Conservation (phyloP, 2,113 vertebrate genomes). For the Laterallus jamaicensis region DNA sequence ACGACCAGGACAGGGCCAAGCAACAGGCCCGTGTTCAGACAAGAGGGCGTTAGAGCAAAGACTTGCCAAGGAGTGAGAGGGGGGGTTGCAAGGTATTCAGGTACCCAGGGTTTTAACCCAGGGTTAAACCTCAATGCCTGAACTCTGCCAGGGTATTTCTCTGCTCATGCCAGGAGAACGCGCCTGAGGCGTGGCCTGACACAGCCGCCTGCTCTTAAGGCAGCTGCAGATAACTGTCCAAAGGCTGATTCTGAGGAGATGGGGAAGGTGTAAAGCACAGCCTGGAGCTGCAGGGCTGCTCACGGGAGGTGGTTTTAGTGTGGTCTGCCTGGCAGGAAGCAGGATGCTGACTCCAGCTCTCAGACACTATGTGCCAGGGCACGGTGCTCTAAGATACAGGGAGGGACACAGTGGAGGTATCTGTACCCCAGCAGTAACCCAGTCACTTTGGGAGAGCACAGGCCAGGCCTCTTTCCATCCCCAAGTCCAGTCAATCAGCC, state of each 20-base stretch:
- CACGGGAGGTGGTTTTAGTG: not conserved
- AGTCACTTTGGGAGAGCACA: not conserved
- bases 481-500: not conserved
- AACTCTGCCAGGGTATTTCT: not conserved
- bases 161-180: not conserved
- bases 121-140: not conserved
- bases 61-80: not conserved
- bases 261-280: not conserved
- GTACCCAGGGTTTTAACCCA: not conserved
- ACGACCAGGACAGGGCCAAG: not conserved
- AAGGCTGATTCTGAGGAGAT: not conserved
- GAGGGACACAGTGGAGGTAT: not conserved
- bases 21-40: not conserved
- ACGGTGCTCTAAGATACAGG: not conserved
- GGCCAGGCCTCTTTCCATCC: not conserved
- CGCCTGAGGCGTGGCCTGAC: fast-evolving
- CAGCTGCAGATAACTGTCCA: not conserved
- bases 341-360: not conserved
- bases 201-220: not conserved
- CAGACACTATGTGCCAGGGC: not conserved
- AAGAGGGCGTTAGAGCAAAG: not conserved
- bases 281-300: not conserved
- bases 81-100: fast-evolving
- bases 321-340: not conserved
- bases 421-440: not conserved